phyloP scores from a whole-genome alignment of 2,113 vertebrate species.

The Brachionichthys hirsutus region DNA sequence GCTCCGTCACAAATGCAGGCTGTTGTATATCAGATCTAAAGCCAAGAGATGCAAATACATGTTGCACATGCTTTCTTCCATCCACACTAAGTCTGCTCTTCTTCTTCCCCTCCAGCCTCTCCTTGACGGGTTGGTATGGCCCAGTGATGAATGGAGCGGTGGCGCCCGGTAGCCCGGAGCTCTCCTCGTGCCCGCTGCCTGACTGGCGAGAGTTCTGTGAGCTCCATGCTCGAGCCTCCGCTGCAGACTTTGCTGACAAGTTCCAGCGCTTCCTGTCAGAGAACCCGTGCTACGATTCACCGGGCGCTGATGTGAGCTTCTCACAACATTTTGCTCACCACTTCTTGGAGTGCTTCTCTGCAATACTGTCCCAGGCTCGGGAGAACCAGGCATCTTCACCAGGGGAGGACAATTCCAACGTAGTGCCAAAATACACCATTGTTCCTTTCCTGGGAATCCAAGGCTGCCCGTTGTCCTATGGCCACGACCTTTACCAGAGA shows the following conservation, averaged over 20 bases:
- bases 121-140: conserved; percentile 87
- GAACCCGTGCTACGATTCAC: conserved; percentile 92
- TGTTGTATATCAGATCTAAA: neutral
- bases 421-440: conserved; percentile 80
- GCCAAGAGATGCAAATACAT: conserved; percentile 1
- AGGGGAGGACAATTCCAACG: conserved; percentile 75
- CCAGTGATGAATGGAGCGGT: conserved; percentile 94
- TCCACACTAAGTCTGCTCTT: conserved; percentile 15
- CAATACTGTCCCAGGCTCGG: conserved; percentile 85
- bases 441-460: conserved; percentile 89
- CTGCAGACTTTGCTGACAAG: conserved; percentile 91
- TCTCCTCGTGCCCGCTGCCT: conserved; percentile 86
- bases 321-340: conserved; percentile 90
- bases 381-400: conserved; percentile 54
- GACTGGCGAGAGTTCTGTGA: conserved; percentile 99
- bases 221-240: conserved; percentile 90
- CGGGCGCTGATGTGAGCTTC: conserved; percentile 88
- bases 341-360: conserved; percentile 90
- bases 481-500: conserved; percentile 77
- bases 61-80: neutral
- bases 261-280: conserved; percentile 93
- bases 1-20: conserved; percentile 4
- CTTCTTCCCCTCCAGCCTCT: conserved; percentile 41
- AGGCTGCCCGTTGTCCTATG: conserved; percentile 84
- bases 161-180: conserved; percentile 85